Evolutionary conservation across 2,797 vertebrate genomes (phyloP), one percentile per base, ranked within the genome.

Genomic region (Tinamus major): DNA sequence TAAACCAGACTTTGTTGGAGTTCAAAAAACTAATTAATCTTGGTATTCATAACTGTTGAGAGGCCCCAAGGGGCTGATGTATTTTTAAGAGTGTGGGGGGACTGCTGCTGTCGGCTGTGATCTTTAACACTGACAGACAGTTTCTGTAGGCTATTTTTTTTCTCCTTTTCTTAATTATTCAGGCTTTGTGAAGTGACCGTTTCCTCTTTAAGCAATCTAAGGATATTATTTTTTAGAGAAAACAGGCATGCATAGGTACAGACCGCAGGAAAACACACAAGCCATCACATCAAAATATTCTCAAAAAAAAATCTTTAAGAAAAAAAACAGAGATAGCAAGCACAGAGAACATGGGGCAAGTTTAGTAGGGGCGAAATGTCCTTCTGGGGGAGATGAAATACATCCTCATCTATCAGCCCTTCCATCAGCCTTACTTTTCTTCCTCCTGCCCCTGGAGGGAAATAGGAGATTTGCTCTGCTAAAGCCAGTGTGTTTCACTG

Each of bases 11-110:
- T 69, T 71, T 20, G 82, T 76, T 11, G 64, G 62, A 87, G 87
- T 80, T 91, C 79, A 89, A 78, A 95, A 92, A 87, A 53, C 46
- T 94, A 95, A 95, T 93, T 91, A 91, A 69, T 93, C 64, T 91
- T 85, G 83, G 65, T 59, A 80, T 85, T 91, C 53, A 51, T 65
- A 91, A 69, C 33, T 46, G 59, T 33, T 81, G 46, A 18, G 55
- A 75, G 20, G 23, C 23, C 82, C 31, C 55, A 76, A 8, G 67
- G 35, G 46, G 49, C 33, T 1, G 0, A 62, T 29, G 31, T 39
- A 49, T 74, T 92, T 91, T 84, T 58, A 69, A 91, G 62, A 7
- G 0, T 24, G n/a, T 55, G 71, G 9, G 4, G 21, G 17, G 10
- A 53, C 16, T 3, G 3, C n/a, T 68, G 19, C 48, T 94, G 61